Evolutionary conservation across 2,113 vertebrate genomes (phyloP), one percentile per base, ranked within the genome.

Genomic region (Dasypus novemcinctus): DNA sequence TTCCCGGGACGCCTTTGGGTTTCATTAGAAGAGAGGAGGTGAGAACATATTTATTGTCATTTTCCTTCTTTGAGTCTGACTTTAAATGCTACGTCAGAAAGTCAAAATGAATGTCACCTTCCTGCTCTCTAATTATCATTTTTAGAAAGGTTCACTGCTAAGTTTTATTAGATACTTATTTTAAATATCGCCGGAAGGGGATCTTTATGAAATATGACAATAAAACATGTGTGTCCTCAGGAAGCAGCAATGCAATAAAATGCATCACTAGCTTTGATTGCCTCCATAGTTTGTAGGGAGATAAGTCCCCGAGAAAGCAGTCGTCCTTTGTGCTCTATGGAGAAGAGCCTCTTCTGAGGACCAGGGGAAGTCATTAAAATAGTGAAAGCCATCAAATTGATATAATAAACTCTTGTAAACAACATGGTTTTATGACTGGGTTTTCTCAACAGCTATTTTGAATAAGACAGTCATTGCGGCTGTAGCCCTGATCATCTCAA

Each of bases 261-360:
- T 88, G 95, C 96, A 90, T 97, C 96, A 86, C 95, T 97, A 71
- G 95, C 72, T 98, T 97, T 97, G 93, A 97, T 96, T 86, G 94
- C 83, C 83, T 64, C 97, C 41, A 83, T 95, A 61, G 63, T 91
- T 96, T 78, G 57, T 72, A 90, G 75, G 89, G 95, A 97, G 52
- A 94, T 64, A 95, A 93, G 54, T 72, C 74, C 66, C 75, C 89
- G 90, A 84, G 90, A 84, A 79, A 90, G 87, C 80, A 92, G 38
- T 84, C 94, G 91, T 90, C 43, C 81, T 95, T 91, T 90, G 63
- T 96, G 78, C 95, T 97, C 75, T 95, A 83, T 38, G 81, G 17
- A 63, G 83, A 87, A 97, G 83, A 93, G 71, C 64, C 31, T 97
- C 4, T 95, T 95, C 92, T 54, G 88, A 63, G 94, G 90, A 71